Base-by-base conservation (phyloP, 2,113 vertebrate species). In the Meles meles region DNA sequence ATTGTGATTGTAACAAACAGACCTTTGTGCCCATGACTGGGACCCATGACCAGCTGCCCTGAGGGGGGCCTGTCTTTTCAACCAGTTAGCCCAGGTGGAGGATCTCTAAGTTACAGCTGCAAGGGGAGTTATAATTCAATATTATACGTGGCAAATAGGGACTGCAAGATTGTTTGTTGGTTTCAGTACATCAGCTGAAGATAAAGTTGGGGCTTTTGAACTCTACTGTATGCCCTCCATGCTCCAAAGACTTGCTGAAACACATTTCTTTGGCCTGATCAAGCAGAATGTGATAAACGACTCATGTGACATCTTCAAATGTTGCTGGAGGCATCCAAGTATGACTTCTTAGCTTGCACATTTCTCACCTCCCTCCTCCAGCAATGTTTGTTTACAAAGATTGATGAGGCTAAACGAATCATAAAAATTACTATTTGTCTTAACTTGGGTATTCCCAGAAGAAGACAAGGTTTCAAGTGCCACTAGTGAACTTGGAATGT, bases 381-480 rank as follows among this genome's bases (percentile, higher is more conserved):
- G 57, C 13, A 80, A 31, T 55, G 27, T 55, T 96, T 88, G 34
- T 77, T 94, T 93, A 77, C 93, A 65, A 91, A 97, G 95, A 96
- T 44, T 27, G 47, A 88, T 88, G 91, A 90, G 11, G 37, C 76
- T 49, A 71, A 92, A 87, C 76, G 84, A 93, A 97, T 95, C 47
- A 88, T 89, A 29, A 69, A 92, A 97, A 77, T 59, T 55, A 67
- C 29, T 37, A 18, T 84, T 95, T 95, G 3, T 90, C 81, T 97
- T 94, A 31, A 90, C 59, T 80, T 86, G 69, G 2, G 4, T 93
- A 82, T 91, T 65, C 42, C 49, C 89, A 94, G 74, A 90, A 89
- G 31, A 65, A 90, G 69, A 80, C 21, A 80, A 94, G 17, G 27
- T 92, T 90, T 88, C 59, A 96, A 71, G 49, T 20, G 27, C 57